Evolutionary conservation across 2,797 vertebrate species (phyloP).

Genomic region (Syndactyla subalaris): DNA sequence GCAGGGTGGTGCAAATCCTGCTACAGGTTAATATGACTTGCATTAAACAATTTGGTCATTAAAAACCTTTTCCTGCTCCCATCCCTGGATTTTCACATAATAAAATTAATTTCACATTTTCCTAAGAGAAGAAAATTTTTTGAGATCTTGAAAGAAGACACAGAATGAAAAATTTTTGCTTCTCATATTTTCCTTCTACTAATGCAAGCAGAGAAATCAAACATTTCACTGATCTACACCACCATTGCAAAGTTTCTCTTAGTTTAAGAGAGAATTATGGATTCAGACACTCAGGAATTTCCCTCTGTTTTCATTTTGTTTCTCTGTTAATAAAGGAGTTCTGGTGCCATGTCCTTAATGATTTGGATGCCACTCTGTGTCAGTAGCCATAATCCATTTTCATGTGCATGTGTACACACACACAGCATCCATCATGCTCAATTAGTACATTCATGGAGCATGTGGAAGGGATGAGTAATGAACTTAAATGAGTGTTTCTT

Average conservation of each 20-base stretch:
- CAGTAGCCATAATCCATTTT: background rate
- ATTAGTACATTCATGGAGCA: accelerated
- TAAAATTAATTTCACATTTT: background rate
- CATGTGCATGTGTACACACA: background rate
- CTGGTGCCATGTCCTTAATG: background rate
- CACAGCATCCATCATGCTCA: background rate
- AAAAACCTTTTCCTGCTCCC: background rate
- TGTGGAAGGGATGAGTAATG: background rate
- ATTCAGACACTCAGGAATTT: background rate
- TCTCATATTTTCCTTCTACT: background rate
- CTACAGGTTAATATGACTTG: background rate
- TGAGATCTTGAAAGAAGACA: background rate
- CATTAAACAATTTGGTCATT: background rate
- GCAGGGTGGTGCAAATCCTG: background rate
- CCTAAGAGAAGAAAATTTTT: background rate
- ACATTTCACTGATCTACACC: background rate
- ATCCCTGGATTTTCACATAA: background rate
- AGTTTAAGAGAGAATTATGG: background rate
- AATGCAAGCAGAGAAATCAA: background rate
- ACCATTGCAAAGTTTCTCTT: background rate
- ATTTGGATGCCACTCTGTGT: background rate
- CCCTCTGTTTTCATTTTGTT: background rate
- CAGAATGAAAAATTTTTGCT: background rate
- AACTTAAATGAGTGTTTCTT: background rate
- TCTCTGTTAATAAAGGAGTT: background rate